A percentile compares a stretch with the other conserved stretches of the same genome.
Conservation (phyloP, 1,140 invertebrate genomes). For the Lepidostoma basale region DNA sequence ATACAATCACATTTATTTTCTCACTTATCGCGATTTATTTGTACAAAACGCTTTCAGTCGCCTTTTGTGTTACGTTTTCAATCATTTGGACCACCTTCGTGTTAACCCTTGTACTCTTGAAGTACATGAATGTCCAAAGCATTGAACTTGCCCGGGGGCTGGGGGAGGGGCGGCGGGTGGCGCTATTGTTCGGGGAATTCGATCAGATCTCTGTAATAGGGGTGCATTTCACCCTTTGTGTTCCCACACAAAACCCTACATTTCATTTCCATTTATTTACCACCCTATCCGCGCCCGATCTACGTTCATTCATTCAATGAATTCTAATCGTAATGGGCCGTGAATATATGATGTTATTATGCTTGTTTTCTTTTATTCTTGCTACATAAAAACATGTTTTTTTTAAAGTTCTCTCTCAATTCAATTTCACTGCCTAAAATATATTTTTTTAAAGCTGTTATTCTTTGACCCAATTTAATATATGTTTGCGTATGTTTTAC, state of each 20-base stretch:
- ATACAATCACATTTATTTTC: no score
- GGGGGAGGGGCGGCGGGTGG: slow-evolving; percentile 25
- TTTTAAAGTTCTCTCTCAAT: no score
- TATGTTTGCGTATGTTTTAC: no score
- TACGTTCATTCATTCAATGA: not conserved
- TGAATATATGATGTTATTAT: not conserved
- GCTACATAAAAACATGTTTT: no score
- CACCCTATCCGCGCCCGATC: not conserved
- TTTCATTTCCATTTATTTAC: slow-evolving; percentile 9
- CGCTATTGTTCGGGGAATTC: slow-evolving; percentile 43
- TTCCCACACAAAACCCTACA: slow-evolving; percentile 32
- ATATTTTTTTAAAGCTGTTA: no score
- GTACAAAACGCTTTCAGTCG: no score
- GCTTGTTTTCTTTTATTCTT: not conserved
- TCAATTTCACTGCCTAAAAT: no score
- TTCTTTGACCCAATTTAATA: no score
- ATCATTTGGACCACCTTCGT: no score
- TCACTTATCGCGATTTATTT: no score
- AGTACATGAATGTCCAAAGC: slow-evolving; percentile 9
- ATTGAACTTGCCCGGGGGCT: not conserved
- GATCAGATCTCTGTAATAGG: slow-evolving; percentile 39
- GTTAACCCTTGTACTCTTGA: not conserved
- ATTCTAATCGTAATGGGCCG: not conserved
- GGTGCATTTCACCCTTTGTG: slow-evolving; percentile 40
- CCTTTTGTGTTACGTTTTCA: no score